Evolutionary conservation across 2,888 invertebrate genomes (phyloP), one percentile per base, ranked within the genome.

Genomic region (Tryphoninae sp.): DNA sequence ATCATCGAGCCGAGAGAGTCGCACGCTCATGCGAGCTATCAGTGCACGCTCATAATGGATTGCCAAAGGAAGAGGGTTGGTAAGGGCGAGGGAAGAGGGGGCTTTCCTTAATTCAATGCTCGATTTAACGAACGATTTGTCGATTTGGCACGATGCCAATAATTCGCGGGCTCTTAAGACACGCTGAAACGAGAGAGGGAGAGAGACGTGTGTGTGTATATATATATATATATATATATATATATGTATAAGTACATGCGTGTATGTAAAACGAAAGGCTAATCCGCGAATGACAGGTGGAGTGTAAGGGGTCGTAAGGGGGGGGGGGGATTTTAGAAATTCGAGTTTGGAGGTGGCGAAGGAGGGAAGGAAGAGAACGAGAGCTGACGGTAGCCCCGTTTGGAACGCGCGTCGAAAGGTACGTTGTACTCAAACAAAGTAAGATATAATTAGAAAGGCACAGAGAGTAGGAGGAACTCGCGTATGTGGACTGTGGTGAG

Each of bases 371-470:
- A 73, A 73, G 80, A 74, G 86, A 84, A 78, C 83, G 84, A 86
- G 86, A 79, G 84, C 71, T 79, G 85, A 86, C 85, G 72, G 71
- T 65, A 74, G 76, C 68, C 68, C 71, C 79, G 81, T 77, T 71
- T 65, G 80, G 86, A 84, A 86, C 86, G 88, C 86, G 88, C 86
- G 89, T 87, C 89, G 87, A 91, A 90, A 91, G 91, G 91, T 91
- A 90, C 90, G 91, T 91, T 91, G 90, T 91, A 91, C 91, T 90
- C 90, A 88, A 91, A 91, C 91, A 91, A 91, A 91, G 91, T 90
- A 87, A 88, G 91, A 89, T 91, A 91, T 90, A 89, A 91, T 90
- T 91, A 91, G 91, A 89, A 83, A 82, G 58, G 73, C 77, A 73
- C 80, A 42, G 62, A 55, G 33, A 33, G 33, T 33, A 33, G 51